Percentiles rank a stretch among this genome's conserved stretches.
phyloP scores from a whole-genome alignment of 2,888 invertebrate genomes.

The Timema cristinae region DNA sequence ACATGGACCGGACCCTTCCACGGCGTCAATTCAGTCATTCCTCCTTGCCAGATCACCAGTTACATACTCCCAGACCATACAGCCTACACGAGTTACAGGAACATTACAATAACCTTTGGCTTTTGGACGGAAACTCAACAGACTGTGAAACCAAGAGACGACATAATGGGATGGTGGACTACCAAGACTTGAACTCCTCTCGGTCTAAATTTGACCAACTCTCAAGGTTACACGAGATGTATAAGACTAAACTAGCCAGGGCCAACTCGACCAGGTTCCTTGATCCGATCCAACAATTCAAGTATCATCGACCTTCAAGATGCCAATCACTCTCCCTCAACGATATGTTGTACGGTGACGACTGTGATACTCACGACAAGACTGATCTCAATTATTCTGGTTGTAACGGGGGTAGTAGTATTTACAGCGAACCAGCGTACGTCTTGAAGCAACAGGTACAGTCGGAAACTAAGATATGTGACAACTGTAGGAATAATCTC shows the following conservation, averaged over 20 bases:
- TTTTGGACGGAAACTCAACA: constrained; percentile 37
- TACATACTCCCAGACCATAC: constrained; percentile 28
- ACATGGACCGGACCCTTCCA: constrained; percentile 62
- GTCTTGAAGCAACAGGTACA: constrained; percentile 6
- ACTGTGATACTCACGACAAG: constrained; percentile 23
- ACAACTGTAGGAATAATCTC: constrained; percentile 57
- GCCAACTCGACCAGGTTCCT: constrained; percentile 46
- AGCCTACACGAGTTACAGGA: constrained; percentile 35
- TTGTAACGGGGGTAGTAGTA: constrained; percentile 63
- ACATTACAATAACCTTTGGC: constrained; percentile 17
- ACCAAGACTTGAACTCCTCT: constrained; percentile 8
- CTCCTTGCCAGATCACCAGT: constrained; percentile 22
- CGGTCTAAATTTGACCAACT: constrained; percentile 68
- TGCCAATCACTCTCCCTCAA: constrained; percentile 68
- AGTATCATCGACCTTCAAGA: constrained; percentile 54
- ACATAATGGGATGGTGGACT: constrained; percentile 43
- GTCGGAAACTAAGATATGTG: constrained; percentile 65
- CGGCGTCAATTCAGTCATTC: constrained; percentile 57
- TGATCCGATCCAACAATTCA: constrained; percentile 7
- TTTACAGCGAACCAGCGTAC: constrained; percentile 83
- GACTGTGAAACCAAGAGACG: constrained; percentile 49
- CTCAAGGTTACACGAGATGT: constrained; percentile 72
- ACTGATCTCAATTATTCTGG: constrained; percentile 8
- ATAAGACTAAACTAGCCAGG: constrained; percentile 71
- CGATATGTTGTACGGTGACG: constrained; percentile 59